Base-by-base conservation (phyloP, 2,797 vertebrate genomes). In the Numenius phaeopus region DNA sequence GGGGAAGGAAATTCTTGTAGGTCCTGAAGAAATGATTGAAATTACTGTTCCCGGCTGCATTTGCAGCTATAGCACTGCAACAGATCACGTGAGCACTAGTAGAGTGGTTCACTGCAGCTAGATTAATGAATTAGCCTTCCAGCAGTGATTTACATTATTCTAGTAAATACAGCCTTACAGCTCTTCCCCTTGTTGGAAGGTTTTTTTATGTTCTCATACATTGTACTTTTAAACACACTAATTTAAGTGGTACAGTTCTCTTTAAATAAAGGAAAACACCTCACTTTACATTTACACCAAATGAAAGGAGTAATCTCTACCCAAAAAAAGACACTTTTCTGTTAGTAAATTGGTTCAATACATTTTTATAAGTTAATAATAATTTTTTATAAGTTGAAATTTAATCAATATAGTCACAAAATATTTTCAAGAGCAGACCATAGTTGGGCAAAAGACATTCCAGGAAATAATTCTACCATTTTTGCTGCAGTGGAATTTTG, bases 41-140 rank as follows among this genome's bases (percentile, higher is more conserved):
- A 75, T 81, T 26, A 39, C 10, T 21, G 7, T 9, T 89, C 37
- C 37, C 6, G 1, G 49, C n/a, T 78, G 37, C 3, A 4, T 30
- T 62, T 54, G 16, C 44, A 80, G 66, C 72, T 50, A 21, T 1
- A 77, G 61, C 49, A 78, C 30, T 24, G 65, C 57, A 58, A 44
- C 11, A 65, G 44, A n/a, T 34, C 39, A 10, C 6, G 32, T 5
- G 7, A 70, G 23, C 0, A 1, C n/a, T 40, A 19, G 23, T 14
- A 16, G 47, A 61, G 14, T 66, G 65, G 44, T 44, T 39, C 65
- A 47, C 39, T 5, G 32, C 24, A 50, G 24, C 34, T 39, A 32
- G 20, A 55, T 22, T 12, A 39, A 64, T 1, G 1, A 14, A 23
- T 32, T 24, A 40, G 9, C 30, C 44, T 73, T 58, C 39, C 39